These are phyloP conservation scores for Trissolcus japonicus DNA, from an alignment of 2,888 invertebrate species.

Conservation along the genomic window DNA sequence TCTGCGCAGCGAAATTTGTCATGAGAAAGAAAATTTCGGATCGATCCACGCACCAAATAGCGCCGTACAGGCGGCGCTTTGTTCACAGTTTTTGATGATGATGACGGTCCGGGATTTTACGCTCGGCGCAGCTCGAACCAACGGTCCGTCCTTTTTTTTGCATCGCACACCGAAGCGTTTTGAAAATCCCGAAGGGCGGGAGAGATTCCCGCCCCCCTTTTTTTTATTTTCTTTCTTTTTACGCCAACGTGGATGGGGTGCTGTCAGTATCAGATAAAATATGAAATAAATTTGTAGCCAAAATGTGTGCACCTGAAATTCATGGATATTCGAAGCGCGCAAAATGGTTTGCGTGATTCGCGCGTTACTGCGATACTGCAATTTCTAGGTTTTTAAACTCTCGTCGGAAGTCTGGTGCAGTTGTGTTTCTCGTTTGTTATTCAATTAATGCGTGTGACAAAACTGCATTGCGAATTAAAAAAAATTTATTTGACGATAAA, in stretches of 20 bases:
- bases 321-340: not conserved
- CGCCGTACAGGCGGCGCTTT: conserved; percentile 41
- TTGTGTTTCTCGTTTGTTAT: not conserved
- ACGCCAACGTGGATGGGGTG: not conserved
- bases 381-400: not conserved
- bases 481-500: not conserved
- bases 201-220: not conserved
- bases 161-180: conserved; percentile 5
- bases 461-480: not conserved
- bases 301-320: conserved; percentile 11
- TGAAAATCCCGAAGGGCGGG: conserved; percentile 11
- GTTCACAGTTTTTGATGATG: conserved; percentile 47
- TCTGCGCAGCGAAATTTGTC: conserved; percentile 54
- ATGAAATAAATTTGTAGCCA: conserved; percentile 37
- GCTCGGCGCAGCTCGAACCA: not conserved
- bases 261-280: conserved; percentile 42
- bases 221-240: not conserved
- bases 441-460: not conserved
- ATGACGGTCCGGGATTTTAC: conserved; percentile 38
- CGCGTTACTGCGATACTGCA: no score
- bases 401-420: not conserved
- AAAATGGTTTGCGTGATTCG: conserved; percentile 1
- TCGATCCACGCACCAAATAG: conserved; percentile 50
- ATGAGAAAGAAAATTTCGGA: conserved; percentile 55
- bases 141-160: conserved; percentile 19